Percentiles rank a stretch among this genome's conserved stretches.
Conservation (phyloP, 2,888 invertebrate species). For the Drosophila mettleri region DNA sequence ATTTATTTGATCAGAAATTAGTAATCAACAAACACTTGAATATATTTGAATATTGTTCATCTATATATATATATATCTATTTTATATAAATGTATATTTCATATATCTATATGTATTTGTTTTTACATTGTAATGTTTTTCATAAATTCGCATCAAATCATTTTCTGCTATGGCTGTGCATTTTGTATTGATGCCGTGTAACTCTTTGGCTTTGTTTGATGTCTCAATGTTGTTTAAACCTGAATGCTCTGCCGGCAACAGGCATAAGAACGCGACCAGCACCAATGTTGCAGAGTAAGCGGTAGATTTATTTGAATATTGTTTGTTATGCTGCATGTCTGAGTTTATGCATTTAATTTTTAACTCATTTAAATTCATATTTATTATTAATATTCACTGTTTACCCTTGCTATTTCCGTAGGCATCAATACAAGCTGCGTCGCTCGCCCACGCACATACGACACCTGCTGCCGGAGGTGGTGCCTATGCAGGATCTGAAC, state of each 20-base stretch:
- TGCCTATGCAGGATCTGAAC: slow-evolving; percentile 85
- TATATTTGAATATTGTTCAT: not conserved
- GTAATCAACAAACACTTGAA: not conserved
- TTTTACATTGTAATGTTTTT: not conserved
- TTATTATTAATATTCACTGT: not conserved
- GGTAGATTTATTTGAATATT: not conserved
- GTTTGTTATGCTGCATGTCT: not conserved
- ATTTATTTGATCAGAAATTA: too few relatives aligned
- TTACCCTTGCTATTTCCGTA: slow-evolving; percentile 40
- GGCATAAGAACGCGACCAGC: slow-evolving; percentile 49
- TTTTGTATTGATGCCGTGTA: slow-evolving; percentile 24
- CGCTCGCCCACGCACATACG: slow-evolving; percentile 84
- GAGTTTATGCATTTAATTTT: not conserved
- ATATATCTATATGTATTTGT: not conserved
- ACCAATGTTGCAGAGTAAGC: slow-evolving; percentile 64
- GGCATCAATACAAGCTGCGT: slow-evolving; percentile 84
- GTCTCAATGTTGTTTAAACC: slow-evolving; percentile 27
- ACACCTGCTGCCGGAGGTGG: slow-evolving; percentile 84
- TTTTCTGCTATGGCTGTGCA: slow-evolving; percentile 15
- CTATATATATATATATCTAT: slow-evolving; percentile 3
- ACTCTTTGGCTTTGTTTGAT: slow-evolving; percentile 11
- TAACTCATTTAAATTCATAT: not conserved
- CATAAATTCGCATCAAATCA: not conserved
- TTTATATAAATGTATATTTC: not conserved
- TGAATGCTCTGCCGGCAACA: slow-evolving; percentile 33